A percentile compares a stretch with the other conserved stretches of the same genome.
Conservation (phyloP, 2,888 invertebrate species). For the Polylopha cassiicola region DNA sequence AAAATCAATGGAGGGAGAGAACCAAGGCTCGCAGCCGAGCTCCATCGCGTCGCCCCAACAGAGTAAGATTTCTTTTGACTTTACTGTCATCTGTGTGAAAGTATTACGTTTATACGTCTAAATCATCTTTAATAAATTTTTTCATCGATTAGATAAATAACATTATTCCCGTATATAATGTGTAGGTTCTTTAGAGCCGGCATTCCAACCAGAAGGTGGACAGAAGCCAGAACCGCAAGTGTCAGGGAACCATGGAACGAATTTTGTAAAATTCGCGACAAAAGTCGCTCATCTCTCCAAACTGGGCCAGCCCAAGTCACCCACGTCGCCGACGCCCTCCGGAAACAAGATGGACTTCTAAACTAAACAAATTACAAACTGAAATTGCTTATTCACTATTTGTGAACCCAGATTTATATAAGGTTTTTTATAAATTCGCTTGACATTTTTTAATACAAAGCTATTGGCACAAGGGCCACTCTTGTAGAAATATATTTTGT, state of each 20-base stretch:
- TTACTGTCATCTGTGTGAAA: neutral
- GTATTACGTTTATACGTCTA: too few relatives aligned
- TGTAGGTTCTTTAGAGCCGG: slow-evolving; percentile 62
- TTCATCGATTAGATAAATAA: neutral
- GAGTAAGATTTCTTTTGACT: slow-evolving; percentile 43
- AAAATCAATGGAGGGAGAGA: slow-evolving; percentile 72
- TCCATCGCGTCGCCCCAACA: slow-evolving; percentile 67
- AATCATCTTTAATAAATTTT: neutral
- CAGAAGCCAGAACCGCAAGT: slow-evolving; percentile 60
- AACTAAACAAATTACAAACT: slow-evolving; percentile 19
- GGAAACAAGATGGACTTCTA: slow-evolving; percentile 60
- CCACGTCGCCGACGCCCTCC: slow-evolving; percentile 54
- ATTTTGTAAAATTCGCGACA: slow-evolving; percentile 65
- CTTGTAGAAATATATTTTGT: too few relatives aligned
- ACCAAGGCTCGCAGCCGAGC: slow-evolving; percentile 62
- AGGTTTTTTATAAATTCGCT: too few relatives aligned
- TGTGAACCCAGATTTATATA: too few relatives aligned
- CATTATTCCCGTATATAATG: neutral
- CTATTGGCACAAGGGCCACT: too few relatives aligned
- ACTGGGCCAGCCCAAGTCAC: slow-evolving; percentile 55
- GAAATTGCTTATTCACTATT: too few relatives aligned
- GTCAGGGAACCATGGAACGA: slow-evolving; percentile 55
- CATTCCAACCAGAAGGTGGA: slow-evolving; percentile 52
- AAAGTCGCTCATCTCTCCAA: slow-evolving; percentile 65
- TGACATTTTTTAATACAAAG: too few relatives aligned